Percentiles rank a stretch among this genome's conserved stretches.
These are phyloP conservation scores for Drosophila eohydei DNA, from an alignment of 2,888 invertebrate genomes.

Conservation along the genomic window DNA sequence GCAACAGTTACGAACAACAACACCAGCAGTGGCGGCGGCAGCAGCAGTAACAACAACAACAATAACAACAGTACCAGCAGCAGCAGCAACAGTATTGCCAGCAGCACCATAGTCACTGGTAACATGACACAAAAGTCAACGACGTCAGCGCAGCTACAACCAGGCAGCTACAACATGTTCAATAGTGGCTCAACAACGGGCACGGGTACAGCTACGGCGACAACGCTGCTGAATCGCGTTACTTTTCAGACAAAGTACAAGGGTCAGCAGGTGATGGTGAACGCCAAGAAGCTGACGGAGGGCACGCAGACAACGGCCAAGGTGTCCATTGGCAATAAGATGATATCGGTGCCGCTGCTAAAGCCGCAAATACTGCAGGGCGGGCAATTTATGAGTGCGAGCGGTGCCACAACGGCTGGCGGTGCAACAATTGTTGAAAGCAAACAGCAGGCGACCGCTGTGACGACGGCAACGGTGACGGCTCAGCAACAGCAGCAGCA, in stretches of 20 bases:
- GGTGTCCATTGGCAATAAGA: constrained; percentile 84
- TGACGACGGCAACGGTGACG: constrained; percentile 33
- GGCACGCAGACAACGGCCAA: constrained; percentile 87
- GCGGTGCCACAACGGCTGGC: constrained; percentile 65
- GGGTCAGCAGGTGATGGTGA: constrained; percentile 74
- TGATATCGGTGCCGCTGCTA: constrained; percentile 84
- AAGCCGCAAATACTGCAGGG: constrained; percentile 81
- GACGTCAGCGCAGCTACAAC: constrained; percentile 14
- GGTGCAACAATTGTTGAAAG: constrained; percentile 73
- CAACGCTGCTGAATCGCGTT: constrained; percentile 65
- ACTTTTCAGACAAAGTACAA: constrained; percentile 68
- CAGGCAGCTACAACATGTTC: constrained; percentile 56
- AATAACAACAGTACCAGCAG: neutral
- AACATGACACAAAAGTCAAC: constrained; percentile 17
- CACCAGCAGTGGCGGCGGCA: constrained; percentile 6
- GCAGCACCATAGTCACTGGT: constrained; percentile 18
- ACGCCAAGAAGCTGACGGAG: constrained; percentile 84
- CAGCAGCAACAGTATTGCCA: constrained; percentile 14
- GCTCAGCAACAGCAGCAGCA: constrained; percentile 21
- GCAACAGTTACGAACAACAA: constrained; percentile 34
- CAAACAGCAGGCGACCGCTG: constrained; percentile 54
- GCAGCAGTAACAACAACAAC: constrained; percentile 15
- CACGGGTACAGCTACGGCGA: constrained; percentile 17
- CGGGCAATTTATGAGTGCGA: constrained; percentile 53
- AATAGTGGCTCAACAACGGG: constrained; percentile 37